Evolutionary conservation across 2,797 vertebrate species (phyloP), one percentile per base, ranked within the genome.

Genomic region (Rhynchotus rufescens): DNA sequence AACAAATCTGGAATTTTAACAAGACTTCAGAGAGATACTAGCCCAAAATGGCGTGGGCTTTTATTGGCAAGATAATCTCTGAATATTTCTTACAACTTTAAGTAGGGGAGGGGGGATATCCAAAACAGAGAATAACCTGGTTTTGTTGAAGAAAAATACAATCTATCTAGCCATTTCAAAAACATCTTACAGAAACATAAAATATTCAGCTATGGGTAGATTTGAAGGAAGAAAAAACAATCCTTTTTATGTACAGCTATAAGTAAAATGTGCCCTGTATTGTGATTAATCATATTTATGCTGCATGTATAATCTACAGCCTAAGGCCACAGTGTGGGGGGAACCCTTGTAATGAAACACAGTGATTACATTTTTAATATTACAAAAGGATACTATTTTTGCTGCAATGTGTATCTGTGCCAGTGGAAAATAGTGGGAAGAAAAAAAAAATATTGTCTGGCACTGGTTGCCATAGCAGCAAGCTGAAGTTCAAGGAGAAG

Each of bases 401-500:
- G 66, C 78, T 91, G 74, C 49, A 92, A 85, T 92, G 74, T 84
- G 76, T 86, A 96, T 96, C 84, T 90, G 82, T 66, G 92, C 82
- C 93, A 95, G 61, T 71, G 80, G 89, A 90, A 96, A 96, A 96
- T 84, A 96, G 92, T 59, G 71, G 81, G 62, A 89, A 78, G 87
- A 96, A 74, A 88, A 96, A 74, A 88, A 95, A 96, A 76, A 90
- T 73, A 96, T 77, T 77, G 80, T 93, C 96, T 96, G 77, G 86
- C 83, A 86, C 72, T 60, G 68, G 97, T 98, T 98, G 91, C 94
- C 95, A 97, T 98, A 95, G 96, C 80, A 97, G 96, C 97, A 94
- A 97, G 79, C 68, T 92, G 94, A 96, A 96, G 96, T 96, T 97
- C 96, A 97, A 97, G 97, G 93, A 97, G 96, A 95, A 96, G 84